Evolutionary conservation across 2,797 vertebrate species (phyloP).

Genomic region (Pterois miles): DNA sequence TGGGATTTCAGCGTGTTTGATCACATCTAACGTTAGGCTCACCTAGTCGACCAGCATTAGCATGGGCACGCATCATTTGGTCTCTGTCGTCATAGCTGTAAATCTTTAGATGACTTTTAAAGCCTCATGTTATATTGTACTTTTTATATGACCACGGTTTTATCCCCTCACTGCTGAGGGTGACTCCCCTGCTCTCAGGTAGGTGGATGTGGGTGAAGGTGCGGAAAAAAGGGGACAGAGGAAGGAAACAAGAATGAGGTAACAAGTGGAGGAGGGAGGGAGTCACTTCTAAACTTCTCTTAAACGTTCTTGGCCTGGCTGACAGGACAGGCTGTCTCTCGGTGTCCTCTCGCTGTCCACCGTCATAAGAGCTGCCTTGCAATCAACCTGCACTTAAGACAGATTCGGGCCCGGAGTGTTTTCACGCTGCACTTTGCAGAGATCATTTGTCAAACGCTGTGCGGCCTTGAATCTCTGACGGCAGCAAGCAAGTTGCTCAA

Average conservation of each 20-base stretch:
- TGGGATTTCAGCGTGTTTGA: neutral
- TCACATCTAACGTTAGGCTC: neutral
- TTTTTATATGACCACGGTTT: neutral
- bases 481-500: neutral
- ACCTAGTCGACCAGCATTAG: neutral
- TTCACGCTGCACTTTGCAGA: conserved; percentile 13
- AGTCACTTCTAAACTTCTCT: conserved; percentile 8
- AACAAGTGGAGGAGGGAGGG: conserved; percentile 7
- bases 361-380: conserved; percentile 27
- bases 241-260: conserved; percentile 1
- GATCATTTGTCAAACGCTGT: conserved; percentile 45
- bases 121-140: neutral
- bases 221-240: neutral
- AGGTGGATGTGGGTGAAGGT: neutral
- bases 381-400: conserved; percentile 21
- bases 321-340: conserved; percentile 18
- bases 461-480: conserved; percentile 1
- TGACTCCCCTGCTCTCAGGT: neutral
- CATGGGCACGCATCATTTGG: neutral
- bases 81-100: neutral
- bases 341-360: conserved; percentile 13
- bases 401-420: conserved; percentile 29
- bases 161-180: neutral
- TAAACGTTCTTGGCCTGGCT: conserved; percentile 15
- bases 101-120: neutral